Percentiles rank a stretch among this genome's conserved stretches.
These are phyloP conservation scores for Gouania willdenowi DNA, from an alignment of 2,797 vertebrate species.

Conservation along the genomic window DNA sequence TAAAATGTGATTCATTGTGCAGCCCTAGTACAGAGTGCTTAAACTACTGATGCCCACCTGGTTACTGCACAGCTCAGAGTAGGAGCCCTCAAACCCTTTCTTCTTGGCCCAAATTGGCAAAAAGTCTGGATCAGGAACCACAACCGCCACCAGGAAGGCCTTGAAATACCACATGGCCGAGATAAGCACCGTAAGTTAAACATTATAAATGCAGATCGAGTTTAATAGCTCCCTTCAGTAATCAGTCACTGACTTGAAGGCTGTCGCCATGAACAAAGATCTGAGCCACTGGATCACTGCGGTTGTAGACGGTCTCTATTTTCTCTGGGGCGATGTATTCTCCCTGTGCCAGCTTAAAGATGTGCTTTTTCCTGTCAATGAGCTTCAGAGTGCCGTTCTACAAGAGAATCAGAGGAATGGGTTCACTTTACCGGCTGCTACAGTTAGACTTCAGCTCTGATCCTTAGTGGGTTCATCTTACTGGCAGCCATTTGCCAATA, in stretches of 20 bases:
- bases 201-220: too few species aligned
- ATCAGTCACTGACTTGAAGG: constrained; percentile 79
- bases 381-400: constrained; percentile 96
- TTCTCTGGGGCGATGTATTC: constrained; percentile 98
- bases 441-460: neutral
- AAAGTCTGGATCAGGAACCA: constrained; percentile 87
- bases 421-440: neutral
- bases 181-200: neutral
- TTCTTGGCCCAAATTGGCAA: constrained; percentile 84
- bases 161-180: constrained; percentile 36
- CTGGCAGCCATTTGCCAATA: constrained; percentile 93
- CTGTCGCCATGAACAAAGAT: constrained; percentile 94
- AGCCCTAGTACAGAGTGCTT: too few species aligned
- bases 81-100: constrained; percentile 82
- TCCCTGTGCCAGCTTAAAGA: constrained; percentile 97
- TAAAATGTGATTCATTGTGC: too few species aligned
- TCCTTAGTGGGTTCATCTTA: constrained; percentile 59
- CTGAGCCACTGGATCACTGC: constrained; percentile 86
- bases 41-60: constrained; percentile 70
- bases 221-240: neutral
- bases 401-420: constrained; percentile 7
- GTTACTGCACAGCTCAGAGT: constrained; percentile 83
- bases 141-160: constrained; percentile 89
- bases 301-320: constrained; percentile 88
- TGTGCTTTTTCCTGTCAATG: constrained; percentile 94